Percentiles rank a stretch among this genome's conserved stretches.
phyloP scores from a whole-genome alignment of 2,888 invertebrate species.

The Sicus ferrugineus region DNA sequence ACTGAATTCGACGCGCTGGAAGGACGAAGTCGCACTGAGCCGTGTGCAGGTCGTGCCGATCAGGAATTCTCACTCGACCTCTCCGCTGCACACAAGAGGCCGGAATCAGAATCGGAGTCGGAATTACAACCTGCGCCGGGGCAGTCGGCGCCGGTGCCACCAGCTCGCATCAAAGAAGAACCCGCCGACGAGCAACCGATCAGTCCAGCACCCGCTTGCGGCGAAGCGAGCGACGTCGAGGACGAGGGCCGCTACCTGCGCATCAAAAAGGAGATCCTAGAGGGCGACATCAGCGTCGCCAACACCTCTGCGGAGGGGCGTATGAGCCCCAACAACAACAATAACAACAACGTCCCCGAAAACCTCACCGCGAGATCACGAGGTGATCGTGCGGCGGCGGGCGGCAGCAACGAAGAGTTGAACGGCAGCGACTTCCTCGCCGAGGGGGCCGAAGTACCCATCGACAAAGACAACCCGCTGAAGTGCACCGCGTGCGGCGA shows the following conservation, averaged over 20 bases:
- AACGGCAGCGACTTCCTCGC: constrained; percentile 29
- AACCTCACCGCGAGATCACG: constrained; percentile 45
- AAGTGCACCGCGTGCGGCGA: constrained; percentile 93
- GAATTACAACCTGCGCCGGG: neutral
- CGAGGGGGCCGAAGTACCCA: constrained; percentile 80
- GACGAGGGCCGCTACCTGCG: constrained; percentile 52
- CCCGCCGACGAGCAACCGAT: constrained; percentile 43
- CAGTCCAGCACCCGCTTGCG: constrained; percentile 19
- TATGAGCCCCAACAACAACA: constrained; percentile 26
- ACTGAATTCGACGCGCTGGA: constrained; percentile 36
- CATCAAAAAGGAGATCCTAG: constrained; percentile 55
- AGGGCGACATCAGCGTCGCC: constrained; percentile 42
- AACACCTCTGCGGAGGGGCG: constrained; percentile 28
- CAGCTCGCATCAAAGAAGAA: constrained; percentile 47
- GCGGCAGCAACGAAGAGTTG: constrained; percentile 26
- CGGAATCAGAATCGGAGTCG: neutral
- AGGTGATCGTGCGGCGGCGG: neutral
- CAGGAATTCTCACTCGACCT: constrained; percentile 43
- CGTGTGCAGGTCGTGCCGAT: constrained; percentile 25
- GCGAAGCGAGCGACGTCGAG: constrained; percentile 39
- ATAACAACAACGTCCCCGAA: constrained; percentile 43
- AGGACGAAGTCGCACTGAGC: neutral
- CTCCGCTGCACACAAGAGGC: constrained; percentile 30
- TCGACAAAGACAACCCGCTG: constrained; percentile 90
- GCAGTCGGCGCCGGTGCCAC: neutral